Evolutionary conservation across 2,113 vertebrate species (phyloP).

Genomic region (Scolopax mira): DNA sequence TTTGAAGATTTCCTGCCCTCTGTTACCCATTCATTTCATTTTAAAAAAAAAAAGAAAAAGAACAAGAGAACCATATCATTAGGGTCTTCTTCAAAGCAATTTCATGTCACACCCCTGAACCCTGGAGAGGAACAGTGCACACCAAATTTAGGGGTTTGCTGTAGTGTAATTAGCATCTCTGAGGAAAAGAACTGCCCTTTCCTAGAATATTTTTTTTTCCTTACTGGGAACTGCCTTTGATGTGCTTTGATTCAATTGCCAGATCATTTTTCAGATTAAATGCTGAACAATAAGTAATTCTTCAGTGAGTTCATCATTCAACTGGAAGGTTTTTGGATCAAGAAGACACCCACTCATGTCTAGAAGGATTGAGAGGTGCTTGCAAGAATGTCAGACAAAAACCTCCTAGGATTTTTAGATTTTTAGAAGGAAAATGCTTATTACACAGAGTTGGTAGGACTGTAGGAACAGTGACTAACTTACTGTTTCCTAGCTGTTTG

Average conservation of each 20-base stretch:
- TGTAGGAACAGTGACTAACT: neutral
- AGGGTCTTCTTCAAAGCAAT: constrained; percentile 51
- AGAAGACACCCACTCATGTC: neutral
- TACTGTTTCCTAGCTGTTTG: neutral
- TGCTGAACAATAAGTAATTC: neutral
- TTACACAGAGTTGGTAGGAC: neutral
- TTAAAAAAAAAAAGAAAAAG: neutral
- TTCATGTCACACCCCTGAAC: neutral
- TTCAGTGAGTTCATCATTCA: neutral
- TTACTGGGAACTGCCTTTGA: constrained; percentile 26
- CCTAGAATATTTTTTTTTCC: constrained; percentile 16
- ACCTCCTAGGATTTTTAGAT: neutral
- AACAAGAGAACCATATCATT: neutral
- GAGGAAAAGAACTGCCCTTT: constrained; percentile 13
- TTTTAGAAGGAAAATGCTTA: neutral
- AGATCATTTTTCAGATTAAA: constrained; percentile 47
- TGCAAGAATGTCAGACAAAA: neutral
- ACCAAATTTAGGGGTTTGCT: neutral
- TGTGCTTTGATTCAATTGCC: constrained; percentile 38
- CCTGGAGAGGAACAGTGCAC: neutral
- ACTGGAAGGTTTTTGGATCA: neutral
- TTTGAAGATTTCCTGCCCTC: constrained; percentile 60
- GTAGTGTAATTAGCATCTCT: constrained; percentile 44
- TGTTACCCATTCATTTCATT: constrained; percentile 47
- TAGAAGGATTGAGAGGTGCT: neutral